Evolutionary conservation across 2,797 vertebrate species (phyloP).

Genomic region (Hirundo rustica): DNA sequence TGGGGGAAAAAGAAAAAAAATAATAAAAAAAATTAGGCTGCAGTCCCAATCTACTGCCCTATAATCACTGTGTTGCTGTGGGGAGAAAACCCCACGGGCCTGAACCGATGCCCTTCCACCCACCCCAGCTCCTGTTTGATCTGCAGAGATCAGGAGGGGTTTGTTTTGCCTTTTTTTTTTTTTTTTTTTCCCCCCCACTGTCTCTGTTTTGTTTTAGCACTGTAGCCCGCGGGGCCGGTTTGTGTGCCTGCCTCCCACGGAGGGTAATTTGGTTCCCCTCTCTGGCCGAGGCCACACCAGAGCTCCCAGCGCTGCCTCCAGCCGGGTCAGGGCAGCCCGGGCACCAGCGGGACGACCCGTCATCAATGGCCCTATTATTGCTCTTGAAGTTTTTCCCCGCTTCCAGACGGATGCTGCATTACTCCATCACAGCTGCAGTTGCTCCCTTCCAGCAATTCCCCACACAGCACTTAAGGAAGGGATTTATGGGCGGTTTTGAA

Average conservation of each 20-base stretch:
- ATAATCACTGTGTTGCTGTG: background rate
- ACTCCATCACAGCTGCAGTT: slow-evolving; percentile 52
- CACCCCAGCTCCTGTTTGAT: background rate
- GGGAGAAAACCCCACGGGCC: slow-evolving; percentile 41
- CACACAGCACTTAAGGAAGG: slow-evolving; percentile 33
- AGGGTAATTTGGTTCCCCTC: background rate
- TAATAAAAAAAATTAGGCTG: background rate
- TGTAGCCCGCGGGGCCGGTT: background rate
- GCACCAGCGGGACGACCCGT: background rate
- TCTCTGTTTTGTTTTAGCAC: slow-evolving; percentile 40
- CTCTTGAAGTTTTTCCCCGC: background rate
- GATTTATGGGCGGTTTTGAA: slow-evolving; percentile 62
- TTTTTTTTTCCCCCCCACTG: background rate
- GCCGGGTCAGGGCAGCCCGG: slow-evolving; percentile 10
- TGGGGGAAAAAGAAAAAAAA: background rate
- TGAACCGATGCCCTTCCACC: slow-evolving; percentile 34
- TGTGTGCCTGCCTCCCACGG: slow-evolving; percentile 33
- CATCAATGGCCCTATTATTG: slow-evolving; percentile 40
- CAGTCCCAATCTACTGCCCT: background rate
- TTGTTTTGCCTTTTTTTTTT: no score
- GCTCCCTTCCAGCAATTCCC: slow-evolving; percentile 66
- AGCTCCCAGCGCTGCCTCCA: background rate
- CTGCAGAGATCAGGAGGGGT: slow-evolving; percentile 12
- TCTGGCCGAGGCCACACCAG: background rate
- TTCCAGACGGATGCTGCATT: slow-evolving; percentile 35